Evolutionary conservation across 2,888 invertebrate species (phyloP).

Genomic region (Platerodrilus igneus): DNA sequence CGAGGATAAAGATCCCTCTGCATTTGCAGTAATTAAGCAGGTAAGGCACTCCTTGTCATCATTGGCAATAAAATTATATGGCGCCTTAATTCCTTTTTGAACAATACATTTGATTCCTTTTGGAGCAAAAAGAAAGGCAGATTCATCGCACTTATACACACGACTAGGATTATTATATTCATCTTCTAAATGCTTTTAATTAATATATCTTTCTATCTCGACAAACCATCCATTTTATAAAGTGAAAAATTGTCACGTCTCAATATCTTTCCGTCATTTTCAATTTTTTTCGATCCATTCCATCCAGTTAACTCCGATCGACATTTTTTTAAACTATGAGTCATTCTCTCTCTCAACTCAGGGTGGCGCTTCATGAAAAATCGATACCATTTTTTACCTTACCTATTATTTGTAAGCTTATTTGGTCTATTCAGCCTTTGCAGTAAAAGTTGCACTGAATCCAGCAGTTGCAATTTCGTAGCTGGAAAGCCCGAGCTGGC

Average conservation of each 20-base stretch:
- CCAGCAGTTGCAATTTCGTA: neutral
- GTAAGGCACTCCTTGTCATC: constrained; percentile 37
- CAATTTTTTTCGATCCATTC: constrained; percentile 30
- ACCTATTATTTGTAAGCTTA: neutral
- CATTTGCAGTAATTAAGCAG: constrained; percentile 30
- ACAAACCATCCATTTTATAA: constrained; percentile 34
- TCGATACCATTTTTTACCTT: constrained; percentile 32
- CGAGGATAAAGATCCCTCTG: constrained; percentile 25
- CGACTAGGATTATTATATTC: constrained; percentile 30
- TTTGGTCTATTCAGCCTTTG: neutral
- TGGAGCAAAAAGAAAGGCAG: constrained; percentile 39
- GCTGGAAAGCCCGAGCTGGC: constrained; percentile 1
- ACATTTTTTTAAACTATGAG: constrained; percentile 31
- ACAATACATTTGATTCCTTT: constrained; percentile 37
- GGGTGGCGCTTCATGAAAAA: constrained; percentile 7
- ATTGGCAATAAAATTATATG: constrained; percentile 29
- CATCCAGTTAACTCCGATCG: constrained; percentile 35
- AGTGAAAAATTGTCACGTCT: neutral
- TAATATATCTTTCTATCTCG: constrained; percentile 32
- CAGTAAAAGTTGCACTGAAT: neutral
- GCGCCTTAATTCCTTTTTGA: constrained; percentile 34
- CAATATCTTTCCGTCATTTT: constrained; percentile 5
- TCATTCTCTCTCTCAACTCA: constrained; percentile 30
- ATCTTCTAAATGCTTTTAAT: constrained; percentile 25
- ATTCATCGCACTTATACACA: constrained; percentile 41